Percentiles rank a stretch among this genome's conserved stretches.
Conservation (phyloP, 2,888 invertebrate genomes). For the Caradrina kadenii region DNA sequence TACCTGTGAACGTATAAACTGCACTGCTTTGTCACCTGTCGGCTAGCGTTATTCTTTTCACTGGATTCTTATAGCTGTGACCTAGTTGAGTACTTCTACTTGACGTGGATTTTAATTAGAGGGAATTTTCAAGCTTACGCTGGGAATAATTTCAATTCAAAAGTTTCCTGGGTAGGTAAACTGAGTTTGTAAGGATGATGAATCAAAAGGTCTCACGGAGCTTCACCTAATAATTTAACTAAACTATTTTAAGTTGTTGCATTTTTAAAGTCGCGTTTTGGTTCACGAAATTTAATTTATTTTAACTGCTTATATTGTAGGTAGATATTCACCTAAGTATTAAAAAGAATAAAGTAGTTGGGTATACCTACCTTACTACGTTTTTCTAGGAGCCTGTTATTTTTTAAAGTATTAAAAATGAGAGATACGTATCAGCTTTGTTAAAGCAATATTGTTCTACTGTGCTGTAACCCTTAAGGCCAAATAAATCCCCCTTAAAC, state of each 20-base stretch:
- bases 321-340: too few relatives aligned
- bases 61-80: conserved; percentile 34
- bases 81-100: conserved; percentile 41
- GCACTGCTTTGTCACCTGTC: conserved; percentile 35
- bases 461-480: too few relatives aligned
- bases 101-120: conserved; percentile 66
- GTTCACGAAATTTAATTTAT: neutral
- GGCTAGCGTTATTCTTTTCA: conserved; percentile 36
- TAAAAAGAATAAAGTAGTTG: too few relatives aligned
- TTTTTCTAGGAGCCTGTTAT: too few relatives aligned
- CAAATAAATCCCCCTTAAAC: too few relatives aligned
- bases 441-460: too few relatives aligned
- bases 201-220: conserved; percentile 40
- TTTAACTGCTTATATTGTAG: neutral
- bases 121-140: conserved; percentile 55
- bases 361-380: too few relatives aligned
- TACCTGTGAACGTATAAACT: neutral
- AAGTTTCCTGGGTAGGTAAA: conserved; percentile 47
- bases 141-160: conserved; percentile 60
- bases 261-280: conserved; percentile 5
- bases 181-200: conserved; percentile 45
- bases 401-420: too few relatives aligned
- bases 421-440: too few relatives aligned
- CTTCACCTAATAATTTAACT: conserved; percentile 28
- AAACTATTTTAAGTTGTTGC: conserved; percentile 13